These are phyloP conservation scores for Cichladusa arquata DNA, from an alignment of 2,113 vertebrate genomes.

Conservation along the genomic window DNA sequence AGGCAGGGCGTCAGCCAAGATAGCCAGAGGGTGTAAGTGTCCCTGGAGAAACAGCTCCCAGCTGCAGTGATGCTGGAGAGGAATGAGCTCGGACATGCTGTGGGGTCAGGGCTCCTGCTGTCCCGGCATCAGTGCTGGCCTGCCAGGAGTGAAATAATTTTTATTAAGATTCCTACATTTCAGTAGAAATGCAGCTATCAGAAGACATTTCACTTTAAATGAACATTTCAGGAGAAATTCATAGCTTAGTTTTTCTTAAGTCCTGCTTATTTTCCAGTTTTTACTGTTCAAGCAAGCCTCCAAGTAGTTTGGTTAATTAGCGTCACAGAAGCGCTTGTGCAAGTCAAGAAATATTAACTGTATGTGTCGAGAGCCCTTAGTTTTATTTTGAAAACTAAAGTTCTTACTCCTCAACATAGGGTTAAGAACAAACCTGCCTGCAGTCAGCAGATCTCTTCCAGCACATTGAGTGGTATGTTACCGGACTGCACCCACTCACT, in stretches of 20 bases:
- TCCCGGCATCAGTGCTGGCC: constrained; percentile 94
- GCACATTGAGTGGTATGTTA: fast-evolving
- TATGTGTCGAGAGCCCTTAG: background rate
- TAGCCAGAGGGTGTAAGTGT: constrained; percentile 76
- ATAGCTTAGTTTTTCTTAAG: background rate
- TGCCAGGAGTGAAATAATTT: constrained; percentile 60
- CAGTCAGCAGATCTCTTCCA: background rate
- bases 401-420: background rate
- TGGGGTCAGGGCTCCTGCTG: constrained; percentile 86
- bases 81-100: constrained; percentile 97
- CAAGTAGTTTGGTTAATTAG: background rate
- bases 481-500: background rate
- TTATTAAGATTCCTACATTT: background rate
- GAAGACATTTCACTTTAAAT: background rate
- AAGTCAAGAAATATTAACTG: background rate
- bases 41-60: constrained; percentile 85
- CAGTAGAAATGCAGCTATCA: background rate
- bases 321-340: background rate
- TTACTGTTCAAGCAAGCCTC: background rate
- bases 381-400: background rate
- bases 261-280: background rate
- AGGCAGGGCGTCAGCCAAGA: no score
- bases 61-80: constrained; percentile 92
- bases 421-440: background rate
- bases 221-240: background rate